A percentile compares a stretch with the other conserved stretches of the same genome.
Conservation (phyloP, 2,113 vertebrate genomes). For the Hydrolagus affinis region DNA sequence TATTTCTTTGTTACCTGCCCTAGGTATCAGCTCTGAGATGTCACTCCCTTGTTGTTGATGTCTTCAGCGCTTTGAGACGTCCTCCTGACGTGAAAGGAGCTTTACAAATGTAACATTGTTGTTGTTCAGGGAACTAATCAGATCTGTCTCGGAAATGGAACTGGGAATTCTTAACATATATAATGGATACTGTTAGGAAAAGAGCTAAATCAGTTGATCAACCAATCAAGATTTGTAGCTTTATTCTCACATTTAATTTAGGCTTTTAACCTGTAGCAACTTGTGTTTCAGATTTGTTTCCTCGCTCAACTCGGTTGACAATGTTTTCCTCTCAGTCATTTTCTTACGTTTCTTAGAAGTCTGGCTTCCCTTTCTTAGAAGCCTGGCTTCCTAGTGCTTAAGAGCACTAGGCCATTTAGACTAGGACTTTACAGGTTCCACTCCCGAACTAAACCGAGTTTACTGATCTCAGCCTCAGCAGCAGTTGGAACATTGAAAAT, state of each 20-base stretch:
- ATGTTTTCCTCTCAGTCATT: neutral
- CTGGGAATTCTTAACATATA: slow-evolving; percentile 16
- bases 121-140: slow-evolving; percentile 4
- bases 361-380: neutral
- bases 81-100: no score
- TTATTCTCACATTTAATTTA: neutral
- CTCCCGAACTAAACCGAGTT: no score
- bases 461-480: no score
- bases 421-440: neutral
- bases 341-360: neutral
- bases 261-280: neutral
- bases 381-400: neutral
- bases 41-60: neutral
- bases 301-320: neutral
- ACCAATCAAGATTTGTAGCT: slow-evolving; percentile 14
- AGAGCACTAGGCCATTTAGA: neutral
- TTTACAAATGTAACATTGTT: no score
- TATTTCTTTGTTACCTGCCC: neutral
- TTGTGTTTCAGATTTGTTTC: neutral
- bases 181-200: neutral
- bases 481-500: no score
- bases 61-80: no score
- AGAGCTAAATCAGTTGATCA: neutral
- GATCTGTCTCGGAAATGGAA: slow-evolving; percentile 20
- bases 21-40: neutral